A percentile compares a stretch with the other conserved stretches of the same genome.
Conservation (phyloP, 2,797 vertebrate species). For the Alosa sapidissima region DNA sequence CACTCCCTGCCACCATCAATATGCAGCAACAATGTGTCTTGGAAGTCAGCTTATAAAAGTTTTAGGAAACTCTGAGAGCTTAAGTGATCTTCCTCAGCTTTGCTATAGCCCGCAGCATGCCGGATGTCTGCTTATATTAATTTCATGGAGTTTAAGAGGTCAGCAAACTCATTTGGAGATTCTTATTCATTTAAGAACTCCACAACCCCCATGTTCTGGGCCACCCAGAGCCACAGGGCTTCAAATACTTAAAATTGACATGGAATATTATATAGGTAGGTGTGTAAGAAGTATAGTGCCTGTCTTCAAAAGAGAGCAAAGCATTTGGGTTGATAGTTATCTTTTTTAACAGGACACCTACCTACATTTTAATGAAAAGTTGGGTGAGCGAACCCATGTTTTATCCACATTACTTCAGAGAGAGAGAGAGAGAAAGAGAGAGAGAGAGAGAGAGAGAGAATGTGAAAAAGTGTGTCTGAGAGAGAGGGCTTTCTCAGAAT, state of each 20-base stretch:
- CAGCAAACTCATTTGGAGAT: constrained; percentile 89
- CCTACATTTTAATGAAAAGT: constrained; percentile 67
- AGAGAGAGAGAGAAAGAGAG: constrained; percentile 31
- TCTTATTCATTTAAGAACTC: constrained; percentile 93
- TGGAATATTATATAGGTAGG: constrained; percentile 67
- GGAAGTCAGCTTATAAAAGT: constrained; percentile 94
- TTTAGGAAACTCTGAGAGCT: constrained; percentile 90
- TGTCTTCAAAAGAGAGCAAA: constrained; percentile 60
- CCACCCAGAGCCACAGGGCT: constrained; percentile 73
- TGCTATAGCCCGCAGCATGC: constrained; percentile 76
- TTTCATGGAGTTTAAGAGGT: constrained; percentile 97
- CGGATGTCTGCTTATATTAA: constrained; percentile 97
- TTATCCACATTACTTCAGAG: constrained; percentile 52
- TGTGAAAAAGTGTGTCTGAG: neutral
- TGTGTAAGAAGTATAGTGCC: constrained; percentile 59
- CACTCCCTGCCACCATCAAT: constrained; percentile 84
- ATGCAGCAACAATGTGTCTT: constrained; percentile 84
- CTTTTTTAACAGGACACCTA: constrained; percentile 26
- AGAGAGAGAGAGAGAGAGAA: neutral
- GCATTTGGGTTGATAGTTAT: constrained; percentile 41
- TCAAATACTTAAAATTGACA: constrained; percentile 72
- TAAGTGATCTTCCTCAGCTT: constrained; percentile 85
- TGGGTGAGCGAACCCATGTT: constrained; percentile 55
- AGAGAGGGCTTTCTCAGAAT: constrained; percentile 54
- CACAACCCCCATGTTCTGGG: constrained; percentile 75